A percentile compares a stretch with the other conserved stretches of the same genome.
phyloP scores from a whole-genome alignment of 2,888 invertebrate species.

The Tinea trinotella region DNA sequence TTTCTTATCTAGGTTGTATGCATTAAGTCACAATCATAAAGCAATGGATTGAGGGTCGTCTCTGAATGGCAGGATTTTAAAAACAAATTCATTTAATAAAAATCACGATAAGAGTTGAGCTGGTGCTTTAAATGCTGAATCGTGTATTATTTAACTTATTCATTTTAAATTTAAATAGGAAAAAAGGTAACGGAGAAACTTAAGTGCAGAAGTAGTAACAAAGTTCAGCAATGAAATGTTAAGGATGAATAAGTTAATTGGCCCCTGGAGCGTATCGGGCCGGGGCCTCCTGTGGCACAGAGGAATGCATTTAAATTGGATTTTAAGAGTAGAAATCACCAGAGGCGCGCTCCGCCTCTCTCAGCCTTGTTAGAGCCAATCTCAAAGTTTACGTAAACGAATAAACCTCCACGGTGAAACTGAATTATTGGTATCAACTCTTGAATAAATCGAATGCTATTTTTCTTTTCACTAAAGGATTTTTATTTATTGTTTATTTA shows the following conservation, averaged over 20 bases:
- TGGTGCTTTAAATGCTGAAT: too few relatives aligned
- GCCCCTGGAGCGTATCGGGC: constrained; percentile 63
- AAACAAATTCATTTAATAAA: too few relatives aligned
- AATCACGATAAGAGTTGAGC: too few relatives aligned
- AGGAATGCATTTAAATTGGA: constrained; percentile 74
- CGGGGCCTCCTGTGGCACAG: constrained; percentile 65
- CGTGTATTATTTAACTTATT: too few relatives aligned
- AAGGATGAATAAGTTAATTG: constrained; percentile 73
- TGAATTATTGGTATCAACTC: constrained; percentile 54
- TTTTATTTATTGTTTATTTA: not conserved
- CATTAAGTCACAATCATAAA: too few relatives aligned
- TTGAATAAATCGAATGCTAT: constrained; percentile 6
- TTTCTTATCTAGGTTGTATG: constrained; percentile 28
- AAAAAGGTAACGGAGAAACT: constrained; percentile 13
- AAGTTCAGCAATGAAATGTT: constrained; percentile 69
- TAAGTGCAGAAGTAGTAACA: constrained; percentile 33
- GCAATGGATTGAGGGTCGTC: too few relatives aligned
- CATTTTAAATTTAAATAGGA: constrained; percentile 8
- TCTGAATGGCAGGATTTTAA: too few relatives aligned
- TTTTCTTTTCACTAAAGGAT: not conserved
- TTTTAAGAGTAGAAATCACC: constrained; percentile 73
- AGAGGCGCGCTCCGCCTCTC: constrained; percentile 51
- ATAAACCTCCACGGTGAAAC: constrained; percentile 54
- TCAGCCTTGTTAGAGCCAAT: constrained; percentile 68
- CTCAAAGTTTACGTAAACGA: constrained; percentile 71